Conservation (phyloP, 2,888 invertebrate genomes). For the Loripinus fragilis region DNA sequence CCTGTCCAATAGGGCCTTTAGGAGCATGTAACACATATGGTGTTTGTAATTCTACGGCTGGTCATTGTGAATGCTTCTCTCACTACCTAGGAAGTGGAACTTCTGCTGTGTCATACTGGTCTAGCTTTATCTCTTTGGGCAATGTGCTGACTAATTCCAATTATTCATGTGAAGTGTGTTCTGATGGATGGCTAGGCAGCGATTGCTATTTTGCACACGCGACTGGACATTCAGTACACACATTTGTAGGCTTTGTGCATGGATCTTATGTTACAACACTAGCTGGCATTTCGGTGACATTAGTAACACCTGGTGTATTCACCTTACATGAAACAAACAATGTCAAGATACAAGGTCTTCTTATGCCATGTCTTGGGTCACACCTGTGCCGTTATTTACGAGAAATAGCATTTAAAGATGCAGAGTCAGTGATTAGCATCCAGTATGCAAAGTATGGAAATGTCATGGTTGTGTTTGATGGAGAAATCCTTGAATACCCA, state of each 20-base stretch:
- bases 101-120: slow-evolving; percentile 60
- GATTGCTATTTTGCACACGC: slow-evolving; percentile 66
- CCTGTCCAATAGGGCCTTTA: slow-evolving; percentile 56
- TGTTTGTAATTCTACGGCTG: slow-evolving; percentile 49
- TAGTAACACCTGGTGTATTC: slow-evolving; percentile 60
- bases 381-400: slow-evolving; percentile 58
- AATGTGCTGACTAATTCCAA: slow-evolving; percentile 24
- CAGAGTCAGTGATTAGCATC: slow-evolving; percentile 39
- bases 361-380: slow-evolving; percentile 60
- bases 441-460: slow-evolving; percentile 36
- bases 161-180: slow-evolving; percentile 64
- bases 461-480: slow-evolving; percentile 31
- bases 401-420: slow-evolving; percentile 51
- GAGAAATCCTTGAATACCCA: slow-evolving; percentile 36
- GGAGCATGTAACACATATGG: slow-evolving; percentile 65
- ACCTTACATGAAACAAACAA: slow-evolving; percentile 38
- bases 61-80: slow-evolving; percentile 64
- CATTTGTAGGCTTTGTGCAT: slow-evolving; percentile 52
- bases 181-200: slow-evolving; percentile 64
- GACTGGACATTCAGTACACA: background rate
- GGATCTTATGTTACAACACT: slow-evolving; percentile 63
- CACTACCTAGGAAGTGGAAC: slow-evolving; percentile 52
- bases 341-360: slow-evolving; percentile 63
- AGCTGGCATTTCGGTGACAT: slow-evolving; percentile 58
- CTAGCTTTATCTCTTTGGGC: slow-evolving; percentile 18